Evolutionary conservation across 2,113 vertebrate genomes (phyloP), one percentile per base, ranked within the genome.

Genomic region (Sander lucioperca): DNA sequence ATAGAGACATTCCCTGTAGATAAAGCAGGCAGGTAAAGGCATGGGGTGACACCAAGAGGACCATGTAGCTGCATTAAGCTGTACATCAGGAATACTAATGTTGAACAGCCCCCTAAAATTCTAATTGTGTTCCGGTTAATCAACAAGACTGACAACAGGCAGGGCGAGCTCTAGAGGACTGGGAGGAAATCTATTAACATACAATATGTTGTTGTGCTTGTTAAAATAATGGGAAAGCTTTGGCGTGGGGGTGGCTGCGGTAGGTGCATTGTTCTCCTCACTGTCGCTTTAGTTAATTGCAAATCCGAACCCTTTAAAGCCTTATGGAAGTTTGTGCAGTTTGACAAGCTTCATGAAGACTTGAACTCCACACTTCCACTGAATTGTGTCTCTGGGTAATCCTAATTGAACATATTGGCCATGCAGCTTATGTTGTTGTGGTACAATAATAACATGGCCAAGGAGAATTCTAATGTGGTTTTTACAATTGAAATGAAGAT

Each of bases 161-260:
- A 62, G 58, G 70, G 64, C 23, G 76, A 94, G 83, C 90, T 90
- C 85, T 15, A 69, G 91, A 88, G 90, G 88, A 88, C 82, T 71
- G 73, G 82, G 76, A 77, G 74, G 87, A 89, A 94, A 91, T 94
- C 89, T 93, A 95, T 94, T 94, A 94, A 86, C 91, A 89, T 90
- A 92, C 90, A 91, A 91, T 91, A 80, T 87, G 87, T 85, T 92
- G 84, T 82, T 85, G 74, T 79, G 92, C 92, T 94, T 94, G 93
- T 95, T 93, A 94, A 94, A 95, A 94, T 93, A 95, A 94, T 92
- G 87, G 93, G 83, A 92, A 90, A 83, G 82, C 88, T 89, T 87
- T 79, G 76, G 58, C 84, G 73, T 77, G 82, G 79, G 78, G 88
- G 73, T 57, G 84, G 91, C 61, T 36, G 68, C 58, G 59, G 74